Evolutionary conservation across 2,113 vertebrate genomes (phyloP).

Genomic region (Oryzias melastigma): DNA sequence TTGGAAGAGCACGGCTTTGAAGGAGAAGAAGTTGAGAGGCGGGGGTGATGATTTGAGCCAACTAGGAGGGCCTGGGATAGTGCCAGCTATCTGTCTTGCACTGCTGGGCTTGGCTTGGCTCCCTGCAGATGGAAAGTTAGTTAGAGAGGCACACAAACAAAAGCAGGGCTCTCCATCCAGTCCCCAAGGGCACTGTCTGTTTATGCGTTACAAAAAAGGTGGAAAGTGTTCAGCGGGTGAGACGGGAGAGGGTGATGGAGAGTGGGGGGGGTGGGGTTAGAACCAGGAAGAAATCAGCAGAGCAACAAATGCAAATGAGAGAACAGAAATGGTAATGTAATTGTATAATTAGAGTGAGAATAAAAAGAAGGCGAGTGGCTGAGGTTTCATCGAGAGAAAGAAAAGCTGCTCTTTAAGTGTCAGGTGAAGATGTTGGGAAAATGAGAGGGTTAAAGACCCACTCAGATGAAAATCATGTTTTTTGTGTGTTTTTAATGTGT

Average conservation of each 20-base stretch:
- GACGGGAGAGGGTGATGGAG: conserved; percentile 36
- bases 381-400: conserved; percentile 64
- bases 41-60: conserved; percentile 56
- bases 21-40: conserved; percentile 53
- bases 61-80: conserved; percentile 63
- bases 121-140: conserved; percentile 73
- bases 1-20: conserved; percentile 51
- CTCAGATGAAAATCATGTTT: too few relatives aligned
- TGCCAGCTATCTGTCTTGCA: conserved; percentile 71
- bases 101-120: conserved; percentile 68
- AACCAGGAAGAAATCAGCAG: conserved; percentile 30
- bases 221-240: conserved; percentile 54
- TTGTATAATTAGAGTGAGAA: conserved; percentile 72
- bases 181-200: conserved; percentile 71
- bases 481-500: too few relatives aligned
- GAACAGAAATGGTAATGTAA: conserved; percentile 74
- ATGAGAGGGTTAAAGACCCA: neutral
- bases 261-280: conserved; percentile 12
- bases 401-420: conserved; percentile 39
- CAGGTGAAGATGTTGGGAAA: conserved; percentile 31
- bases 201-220: conserved; percentile 60
- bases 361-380: conserved; percentile 51
- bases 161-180: conserved; percentile 65
- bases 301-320: conserved; percentile 65
- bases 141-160: conserved; percentile 73